These are phyloP conservation scores for Cephus cinctus DNA, from an alignment of 1,140 invertebrate species.

Conservation along the genomic window DNA sequence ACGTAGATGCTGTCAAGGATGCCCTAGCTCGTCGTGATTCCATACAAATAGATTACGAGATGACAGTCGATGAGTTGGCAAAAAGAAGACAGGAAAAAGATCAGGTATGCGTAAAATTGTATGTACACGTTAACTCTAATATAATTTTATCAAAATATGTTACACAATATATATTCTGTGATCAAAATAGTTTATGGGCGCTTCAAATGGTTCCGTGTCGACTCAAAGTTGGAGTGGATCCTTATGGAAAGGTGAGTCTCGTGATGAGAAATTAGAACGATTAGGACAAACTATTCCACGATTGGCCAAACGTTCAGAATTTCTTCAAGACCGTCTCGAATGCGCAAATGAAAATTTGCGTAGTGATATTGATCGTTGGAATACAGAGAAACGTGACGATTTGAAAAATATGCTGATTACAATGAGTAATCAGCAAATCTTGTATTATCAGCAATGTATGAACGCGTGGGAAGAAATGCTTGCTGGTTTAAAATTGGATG, in stretches of 20 bases:
- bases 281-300: slow-evolving; percentile 57
- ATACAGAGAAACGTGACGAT: slow-evolving; percentile 67
- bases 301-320: slow-evolving; percentile 59
- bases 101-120: slow-evolving; percentile 55
- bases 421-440: slow-evolving; percentile 69
- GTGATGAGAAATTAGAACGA: slow-evolving; percentile 62
- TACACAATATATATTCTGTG: slow-evolving; percentile 13
- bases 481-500: slow-evolving; percentile 43
- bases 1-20: slow-evolving; percentile 69
- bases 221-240: slow-evolving; percentile 53
- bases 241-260: slow-evolving; percentile 59
- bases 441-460: slow-evolving; percentile 67
- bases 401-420: slow-evolving; percentile 66
- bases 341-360: slow-evolving; percentile 72
- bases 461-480: slow-evolving; percentile 64
- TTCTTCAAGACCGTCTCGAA: slow-evolving; percentile 67
- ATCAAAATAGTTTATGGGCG: slow-evolving; percentile 37
- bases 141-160: slow-evolving; percentile 9
- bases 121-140: too few species aligned
- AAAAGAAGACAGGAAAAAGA: slow-evolving; percentile 66
- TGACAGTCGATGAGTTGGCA: slow-evolving; percentile 64
- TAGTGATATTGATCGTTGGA: slow-evolving; percentile 72
- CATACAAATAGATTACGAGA: slow-evolving; percentile 71
- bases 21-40: slow-evolving; percentile 66
- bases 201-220: slow-evolving; percentile 26